phyloP scores from a whole-genome alignment of 2,888 invertebrate genomes.

The Blastobasis lacticolella region DNA sequence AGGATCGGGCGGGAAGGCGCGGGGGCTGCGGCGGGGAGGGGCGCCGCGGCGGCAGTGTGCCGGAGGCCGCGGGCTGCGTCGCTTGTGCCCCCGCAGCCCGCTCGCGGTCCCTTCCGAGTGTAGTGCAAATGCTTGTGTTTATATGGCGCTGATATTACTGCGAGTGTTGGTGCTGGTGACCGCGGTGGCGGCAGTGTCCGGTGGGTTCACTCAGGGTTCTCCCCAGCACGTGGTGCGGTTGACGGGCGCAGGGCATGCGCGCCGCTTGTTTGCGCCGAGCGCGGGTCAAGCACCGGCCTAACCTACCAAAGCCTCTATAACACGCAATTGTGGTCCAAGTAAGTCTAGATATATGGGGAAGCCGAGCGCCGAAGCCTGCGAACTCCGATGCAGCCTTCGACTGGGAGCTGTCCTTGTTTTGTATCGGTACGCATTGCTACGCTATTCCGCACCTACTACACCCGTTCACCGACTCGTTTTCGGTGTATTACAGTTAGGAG shows the following conservation, averaged over 20 bases:
- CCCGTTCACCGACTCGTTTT: too few species aligned
- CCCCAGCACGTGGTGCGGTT: slow-evolving; percentile 45
- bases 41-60: slow-evolving; percentile 43
- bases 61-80: slow-evolving; percentile 59
- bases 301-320: slow-evolving; percentile 51
- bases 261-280: slow-evolving; percentile 53
- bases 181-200: slow-evolving; percentile 58
- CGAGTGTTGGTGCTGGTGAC: slow-evolving; percentile 76
- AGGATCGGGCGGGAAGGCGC: slow-evolving; percentile 30
- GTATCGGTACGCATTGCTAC: too few species aligned
- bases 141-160: slow-evolving; percentile 86
- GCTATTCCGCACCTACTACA: too few species aligned
- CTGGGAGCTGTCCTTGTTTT: too few species aligned
- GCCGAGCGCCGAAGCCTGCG: slow-evolving; percentile 16
- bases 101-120: slow-evolving; percentile 57
- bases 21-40: slow-evolving; percentile 16
- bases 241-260: slow-evolving; percentile 65
- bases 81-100: slow-evolving; percentile 63
- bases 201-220: slow-evolving; percentile 46
- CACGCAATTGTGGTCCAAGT: slow-evolving; percentile 47
- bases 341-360: slow-evolving; percentile 51
- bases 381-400: not conserved
- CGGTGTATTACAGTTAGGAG: too few species aligned
- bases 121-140: slow-evolving; percentile 81
- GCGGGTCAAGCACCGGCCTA: slow-evolving; percentile 67